Conservation (phyloP, 2,888 invertebrate genomes). For the Augiades crinisus region DNA sequence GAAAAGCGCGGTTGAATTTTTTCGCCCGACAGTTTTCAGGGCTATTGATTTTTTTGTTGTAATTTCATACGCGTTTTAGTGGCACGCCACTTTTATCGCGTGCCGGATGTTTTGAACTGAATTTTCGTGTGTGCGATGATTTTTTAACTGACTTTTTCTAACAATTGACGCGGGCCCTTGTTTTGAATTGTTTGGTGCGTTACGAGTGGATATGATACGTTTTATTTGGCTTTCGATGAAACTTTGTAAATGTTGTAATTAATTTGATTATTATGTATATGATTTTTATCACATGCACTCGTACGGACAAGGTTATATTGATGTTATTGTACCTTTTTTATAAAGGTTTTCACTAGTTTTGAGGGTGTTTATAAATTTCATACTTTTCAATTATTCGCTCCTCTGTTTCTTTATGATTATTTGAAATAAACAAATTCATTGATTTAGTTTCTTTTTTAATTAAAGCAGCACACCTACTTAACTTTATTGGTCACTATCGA, state of each 20-base stretch:
- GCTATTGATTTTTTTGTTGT: constrained; percentile 57
- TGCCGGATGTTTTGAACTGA: constrained; percentile 32
- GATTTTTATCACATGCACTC: too few species aligned
- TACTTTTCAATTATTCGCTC: too few species aligned
- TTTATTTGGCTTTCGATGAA: constrained; percentile 6
- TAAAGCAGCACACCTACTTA: too few species aligned
- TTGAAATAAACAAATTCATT: too few species aligned
- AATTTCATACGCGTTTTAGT: constrained; percentile 45
- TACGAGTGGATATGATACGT: constrained; percentile 19
- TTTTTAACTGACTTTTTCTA: constrained; percentile 33
- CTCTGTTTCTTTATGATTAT: too few species aligned
- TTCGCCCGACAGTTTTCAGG: constrained; percentile 58
- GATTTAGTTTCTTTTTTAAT: too few species aligned
- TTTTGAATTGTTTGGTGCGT: constrained; percentile 19
- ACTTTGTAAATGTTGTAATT: not conserved
- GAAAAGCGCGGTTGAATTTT: constrained; percentile 65
- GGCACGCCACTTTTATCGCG: constrained; percentile 31
- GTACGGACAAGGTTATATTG: too few species aligned
- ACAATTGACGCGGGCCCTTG: constrained; percentile 18
- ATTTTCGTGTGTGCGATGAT: constrained; percentile 29
- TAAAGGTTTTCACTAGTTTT: too few species aligned
- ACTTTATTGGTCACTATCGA: too few species aligned
- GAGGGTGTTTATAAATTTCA: too few species aligned
- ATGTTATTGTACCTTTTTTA: too few species aligned
- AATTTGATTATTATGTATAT: too few species aligned